phyloP scores from a whole-genome alignment of 1,140 invertebrate species.

The Listronotus bonariensis region DNA sequence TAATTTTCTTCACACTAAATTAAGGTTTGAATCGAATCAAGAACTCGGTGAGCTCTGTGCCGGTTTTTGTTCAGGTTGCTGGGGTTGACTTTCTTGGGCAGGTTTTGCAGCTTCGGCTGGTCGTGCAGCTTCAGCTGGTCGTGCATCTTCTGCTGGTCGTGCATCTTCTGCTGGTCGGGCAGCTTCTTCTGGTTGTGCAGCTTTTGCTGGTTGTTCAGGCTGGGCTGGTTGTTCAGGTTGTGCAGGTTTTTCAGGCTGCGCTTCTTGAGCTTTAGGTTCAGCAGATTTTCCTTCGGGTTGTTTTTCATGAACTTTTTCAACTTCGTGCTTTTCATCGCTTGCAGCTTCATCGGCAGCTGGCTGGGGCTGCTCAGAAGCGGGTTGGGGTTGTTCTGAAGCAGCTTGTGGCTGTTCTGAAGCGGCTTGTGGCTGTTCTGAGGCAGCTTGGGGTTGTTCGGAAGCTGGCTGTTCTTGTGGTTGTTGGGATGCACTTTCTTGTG shows the following conservation, averaged over 20 bases:
- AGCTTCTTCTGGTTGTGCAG: not conserved
- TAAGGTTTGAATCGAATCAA: conserved; percentile 34
- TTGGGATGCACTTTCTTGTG: conserved; percentile 29
- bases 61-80: conserved; percentile 41
- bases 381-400: conserved; percentile 2
- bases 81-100: conserved; percentile 10
- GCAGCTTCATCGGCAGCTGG: conserved; percentile 18
- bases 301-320: conserved; percentile 26
- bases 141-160: not conserved
- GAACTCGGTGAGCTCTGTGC: conserved; percentile 49
- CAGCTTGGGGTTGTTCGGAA: conserved; percentile 12
- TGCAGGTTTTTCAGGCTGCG: not conserved
- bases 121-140: too few species aligned
- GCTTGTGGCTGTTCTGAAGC: conserved; percentile 13
- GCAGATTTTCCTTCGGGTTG: conserved; percentile 33
- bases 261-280: conserved; percentile 13
- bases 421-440: not conserved
- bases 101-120: too few species aligned
- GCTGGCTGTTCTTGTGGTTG: conserved; percentile 23
- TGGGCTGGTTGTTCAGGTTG: not conserved
- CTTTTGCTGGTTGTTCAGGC: not conserved
- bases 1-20: conserved; percentile 30
- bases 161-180: not conserved
- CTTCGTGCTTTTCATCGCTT: conserved; percentile 18
- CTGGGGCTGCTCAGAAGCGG: conserved; percentile 9